These are phyloP conservation scores for Rapana venosa DNA, from an alignment of 2,888 invertebrate species.

Conservation along the genomic window DNA sequence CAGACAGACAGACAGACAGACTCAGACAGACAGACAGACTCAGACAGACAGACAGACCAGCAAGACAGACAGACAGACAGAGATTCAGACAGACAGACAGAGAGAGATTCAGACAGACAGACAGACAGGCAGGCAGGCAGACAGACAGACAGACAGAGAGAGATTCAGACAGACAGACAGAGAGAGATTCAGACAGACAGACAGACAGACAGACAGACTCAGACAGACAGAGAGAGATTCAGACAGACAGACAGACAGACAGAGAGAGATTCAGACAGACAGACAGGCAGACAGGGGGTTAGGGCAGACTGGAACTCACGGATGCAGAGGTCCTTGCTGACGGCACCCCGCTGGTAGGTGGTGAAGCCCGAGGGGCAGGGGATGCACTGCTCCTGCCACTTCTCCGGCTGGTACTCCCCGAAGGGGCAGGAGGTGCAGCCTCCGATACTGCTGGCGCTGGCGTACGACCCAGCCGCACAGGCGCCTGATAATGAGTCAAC, in stretches of 20 bases:
- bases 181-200: no score
- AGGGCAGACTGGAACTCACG: slow-evolving; percentile 31
- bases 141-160: no score
- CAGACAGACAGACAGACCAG: slow-evolving; percentile 38
- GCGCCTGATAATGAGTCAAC: neutral
- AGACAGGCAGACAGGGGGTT: neutral
- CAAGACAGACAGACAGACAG: neutral
- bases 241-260: no score
- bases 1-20: neutral
- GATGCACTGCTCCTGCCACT: slow-evolving; percentile 45
- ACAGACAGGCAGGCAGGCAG: no score
- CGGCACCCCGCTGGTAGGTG: slow-evolving; percentile 45
- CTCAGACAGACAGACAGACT: neutral
- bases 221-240: no score
- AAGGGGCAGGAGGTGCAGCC: slow-evolving; percentile 47
- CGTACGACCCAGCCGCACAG: slow-evolving; percentile 25
- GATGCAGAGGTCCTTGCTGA: slow-evolving; percentile 39
- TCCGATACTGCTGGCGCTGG: neutral
- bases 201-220: no score
- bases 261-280: neutral
- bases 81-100: no score
- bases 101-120: no score
- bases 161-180: no score
- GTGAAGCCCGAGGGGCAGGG: slow-evolving; percentile 45
- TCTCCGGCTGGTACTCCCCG: slow-evolving; percentile 49